phyloP scores from a whole-genome alignment of 2,797 vertebrate species.

The Chromobotia macracanthus region DNA sequence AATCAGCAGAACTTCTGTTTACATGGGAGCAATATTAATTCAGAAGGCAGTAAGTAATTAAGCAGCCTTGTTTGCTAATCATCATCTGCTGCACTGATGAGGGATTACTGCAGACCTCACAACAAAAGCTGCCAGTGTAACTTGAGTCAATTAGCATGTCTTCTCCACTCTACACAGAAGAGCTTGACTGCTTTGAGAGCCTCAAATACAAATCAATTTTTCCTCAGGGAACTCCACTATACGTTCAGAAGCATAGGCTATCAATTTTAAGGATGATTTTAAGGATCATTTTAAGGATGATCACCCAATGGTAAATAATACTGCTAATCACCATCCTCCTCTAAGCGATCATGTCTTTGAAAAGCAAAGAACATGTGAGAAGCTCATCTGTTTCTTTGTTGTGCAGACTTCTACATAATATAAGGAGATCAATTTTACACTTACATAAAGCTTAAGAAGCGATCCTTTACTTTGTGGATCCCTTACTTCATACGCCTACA shows the following conservation, averaged over 20 bases:
- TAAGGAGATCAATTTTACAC: too few species aligned
- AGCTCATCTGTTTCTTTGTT: background rate
- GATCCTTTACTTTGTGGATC: too few species aligned
- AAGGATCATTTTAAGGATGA: too few species aligned
- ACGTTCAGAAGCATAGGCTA: background rate
- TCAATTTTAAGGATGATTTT: background rate
- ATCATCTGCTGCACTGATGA: slow-evolving; percentile 55
- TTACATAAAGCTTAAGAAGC: too few species aligned
- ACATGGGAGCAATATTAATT: slow-evolving; percentile 52
- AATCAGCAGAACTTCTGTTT: slow-evolving; percentile 45
- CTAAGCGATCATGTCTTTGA: background rate
- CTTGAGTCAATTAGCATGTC: slow-evolving; percentile 50
- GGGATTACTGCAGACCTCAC: slow-evolving; percentile 52
- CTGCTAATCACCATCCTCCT: background rate
- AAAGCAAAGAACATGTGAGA: background rate
- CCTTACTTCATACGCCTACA: too few species aligned
- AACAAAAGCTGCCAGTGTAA: slow-evolving; percentile 56
- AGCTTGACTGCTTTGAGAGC: slow-evolving; percentile 36
- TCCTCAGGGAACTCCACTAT: background rate
- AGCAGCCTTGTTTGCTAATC: slow-evolving; percentile 59
- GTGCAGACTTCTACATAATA: background rate
- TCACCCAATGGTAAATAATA: background rate
- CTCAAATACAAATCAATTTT: slow-evolving; percentile 31
- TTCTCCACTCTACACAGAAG: slow-evolving; percentile 41
- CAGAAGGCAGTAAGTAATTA: slow-evolving; percentile 58